Base-by-base conservation (phyloP, 2,888 invertebrate genomes). In the Archaeoteleia sp. region DNA sequence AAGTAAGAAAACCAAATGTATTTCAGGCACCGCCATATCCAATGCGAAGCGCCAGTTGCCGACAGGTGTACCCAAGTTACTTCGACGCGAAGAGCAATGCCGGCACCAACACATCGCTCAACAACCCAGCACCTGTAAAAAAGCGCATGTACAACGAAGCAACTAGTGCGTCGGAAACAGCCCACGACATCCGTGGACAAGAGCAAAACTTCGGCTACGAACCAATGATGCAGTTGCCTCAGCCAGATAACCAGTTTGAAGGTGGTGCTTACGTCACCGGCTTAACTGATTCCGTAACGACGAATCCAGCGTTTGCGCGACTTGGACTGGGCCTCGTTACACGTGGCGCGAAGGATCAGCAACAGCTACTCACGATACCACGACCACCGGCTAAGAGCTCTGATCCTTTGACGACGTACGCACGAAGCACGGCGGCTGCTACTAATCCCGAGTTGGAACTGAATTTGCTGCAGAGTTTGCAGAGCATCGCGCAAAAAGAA, bases 161-260 rank as follows among this genome's bases (percentile, higher is more conserved):
- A 0, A 23, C 76, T 1, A 37, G 58, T 9, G 66, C 71, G 1
- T 17, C 66, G 2, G 70, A 71, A 1, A 43, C 78, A 1, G 71
- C 80, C 0, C 72, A 70, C 9, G 82, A 82, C 4, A 15, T 75
- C 5, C 74, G 78, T 6, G 2, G 74, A 1, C 61, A 72, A 2
- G 83, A 82, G 46, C 83, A 84, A 1, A 83, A 83, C 32, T 84
- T 81, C 45, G 71, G 75, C 1, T 85, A 83, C 53, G 84, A 85
- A 10, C 67, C 82, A 4, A 79, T 84, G 74, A 81, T 85, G 78
- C 70, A 75, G 1, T 62, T 85, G 5, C 43, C 80, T 0, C 80
- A 78, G 1, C 40, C 82, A 0, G 75, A 74, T 32, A 71, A 73
- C 23, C 84, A 84, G 32, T 84, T 81, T 37, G 84, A 84, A n/a